These are phyloP conservation scores for Jaculus jaculus DNA, from an alignment of 2,113 vertebrate genomes.

Conservation along the genomic window DNA sequence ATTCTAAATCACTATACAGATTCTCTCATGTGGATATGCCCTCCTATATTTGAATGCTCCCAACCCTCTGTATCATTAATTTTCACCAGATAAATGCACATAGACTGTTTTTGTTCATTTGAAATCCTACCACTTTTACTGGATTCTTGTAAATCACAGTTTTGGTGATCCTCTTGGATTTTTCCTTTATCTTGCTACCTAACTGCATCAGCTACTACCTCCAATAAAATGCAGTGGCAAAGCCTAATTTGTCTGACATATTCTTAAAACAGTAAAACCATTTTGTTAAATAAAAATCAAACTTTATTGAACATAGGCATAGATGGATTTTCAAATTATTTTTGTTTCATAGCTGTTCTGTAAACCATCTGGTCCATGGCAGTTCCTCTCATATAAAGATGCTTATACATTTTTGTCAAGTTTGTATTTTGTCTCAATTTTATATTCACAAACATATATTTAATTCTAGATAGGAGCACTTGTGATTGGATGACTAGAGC, in stretches of 20 bases:
- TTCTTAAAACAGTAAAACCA: conserved; percentile 10
- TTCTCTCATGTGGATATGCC: not conserved
- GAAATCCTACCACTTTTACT: not conserved
- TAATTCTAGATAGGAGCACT: not conserved
- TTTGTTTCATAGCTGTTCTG: conserved; percentile 26
- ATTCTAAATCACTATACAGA: not conserved
- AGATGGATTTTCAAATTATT: conserved; percentile 7
- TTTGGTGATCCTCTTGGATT: not conserved
- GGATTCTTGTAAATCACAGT: not conserved
- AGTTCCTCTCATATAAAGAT: conserved; percentile 5
- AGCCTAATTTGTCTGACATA: conserved; percentile 10
- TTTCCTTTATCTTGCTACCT: not conserved
- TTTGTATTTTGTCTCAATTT: conserved; percentile 24
- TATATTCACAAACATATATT: not conserved
- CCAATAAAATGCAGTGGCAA: not conserved
- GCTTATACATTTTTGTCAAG: not conserved
- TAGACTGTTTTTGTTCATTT: not conserved
- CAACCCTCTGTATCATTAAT: not conserved
- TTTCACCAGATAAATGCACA: not conserved
- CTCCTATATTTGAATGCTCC: not conserved
- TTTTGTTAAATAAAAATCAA: conserved; percentile 51
- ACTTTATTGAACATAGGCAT: conserved; percentile 41
- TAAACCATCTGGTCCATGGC: not conserved
- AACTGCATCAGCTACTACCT: not conserved
- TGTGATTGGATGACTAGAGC: not conserved